Evolutionary conservation across 1,140 invertebrate species (phyloP), one percentile per base, ranked within the genome.

Genomic region (Brachionus asplanchnoidis): DNA sequence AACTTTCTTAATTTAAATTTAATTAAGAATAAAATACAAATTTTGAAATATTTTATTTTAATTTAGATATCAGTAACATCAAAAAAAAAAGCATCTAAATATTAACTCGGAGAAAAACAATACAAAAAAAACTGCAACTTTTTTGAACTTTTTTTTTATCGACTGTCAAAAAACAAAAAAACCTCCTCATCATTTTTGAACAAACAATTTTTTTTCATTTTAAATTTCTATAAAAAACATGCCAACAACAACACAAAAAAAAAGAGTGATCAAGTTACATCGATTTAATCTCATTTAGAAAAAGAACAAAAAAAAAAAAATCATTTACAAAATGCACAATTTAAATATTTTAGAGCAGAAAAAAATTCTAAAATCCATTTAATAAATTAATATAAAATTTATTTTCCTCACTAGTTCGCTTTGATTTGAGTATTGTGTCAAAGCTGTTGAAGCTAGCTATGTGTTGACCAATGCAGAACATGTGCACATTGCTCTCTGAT

Each of bases 331-430:
- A 60, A 56, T 56, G 53, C 53, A 56, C 53, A 56, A 56, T 20
- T 60, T 26, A 20, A 60, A 20, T 60, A 8, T 60, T 20, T 68
- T 32, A 28, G 66, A 20, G 11, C 32, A 73, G 32, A 73, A 73
- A 73, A 73, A 73, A 73, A 36, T 36, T 26, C 32, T 68, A 28
- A 68, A 68, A 36, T 28, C 66, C 32, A 40, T 32, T 40, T 32
- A 68, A 32, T 42, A 73, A 73, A 73, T 73, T 73, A 42, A 20
- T 73, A 40, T 17, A 73, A 73, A 73, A 73, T 42, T 42, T 20
- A 73, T 73, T 73, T 73, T 73, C 68, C 36, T 40, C 36, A 42
- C 32, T 14, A 42, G 68, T 73, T 73, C 68, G 11, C n/a, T 73
- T 44, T 40, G 9, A n/a, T n/a, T 40, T 73, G 17, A 73, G 68